These are phyloP conservation scores for Drosophila funebris DNA, from an alignment of 1,140 invertebrate species.

Conservation along the genomic window DNA sequence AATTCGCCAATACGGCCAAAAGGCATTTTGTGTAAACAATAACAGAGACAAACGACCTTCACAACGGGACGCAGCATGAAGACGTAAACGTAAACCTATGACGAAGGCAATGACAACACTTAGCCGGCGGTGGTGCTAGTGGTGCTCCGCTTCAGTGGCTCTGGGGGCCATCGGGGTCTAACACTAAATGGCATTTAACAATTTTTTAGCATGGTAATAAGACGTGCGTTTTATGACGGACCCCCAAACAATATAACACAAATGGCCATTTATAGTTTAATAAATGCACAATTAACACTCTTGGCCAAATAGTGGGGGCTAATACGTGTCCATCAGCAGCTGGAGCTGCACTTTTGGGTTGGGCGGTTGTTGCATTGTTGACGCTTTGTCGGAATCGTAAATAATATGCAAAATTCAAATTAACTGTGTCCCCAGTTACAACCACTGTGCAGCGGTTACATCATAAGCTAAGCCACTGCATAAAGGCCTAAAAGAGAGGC, in stretches of 20 bases:
- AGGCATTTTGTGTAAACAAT: constrained; percentile 36
- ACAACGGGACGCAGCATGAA: constrained; percentile 52
- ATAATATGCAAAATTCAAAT: constrained; percentile 64
- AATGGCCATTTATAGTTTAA: constrained; percentile 56
- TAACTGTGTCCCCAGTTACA: constrained; percentile 40
- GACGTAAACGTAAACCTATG: constrained; percentile 43
- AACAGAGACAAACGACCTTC: constrained; percentile 52
- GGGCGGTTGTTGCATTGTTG: background rate
- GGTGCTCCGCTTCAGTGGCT: constrained; percentile 53
- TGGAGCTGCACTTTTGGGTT: background rate
- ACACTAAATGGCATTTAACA: constrained; percentile 37
- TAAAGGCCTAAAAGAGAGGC: background rate
- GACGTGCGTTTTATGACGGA: constrained; percentile 52
- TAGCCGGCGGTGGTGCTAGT: background rate
- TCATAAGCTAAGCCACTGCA: constrained; percentile 24
- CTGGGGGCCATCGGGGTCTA: constrained; percentile 41
- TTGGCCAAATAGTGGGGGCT: constrained; percentile 21
- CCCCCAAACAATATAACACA: constrained; percentile 30
- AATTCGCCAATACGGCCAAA: constrained; percentile 39
- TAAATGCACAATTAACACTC: constrained; percentile 73
- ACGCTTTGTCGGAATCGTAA: constrained; percentile 23
- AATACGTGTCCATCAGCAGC: background rate
- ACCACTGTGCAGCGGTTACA: constrained; percentile 31
- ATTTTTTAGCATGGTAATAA: constrained; percentile 65
- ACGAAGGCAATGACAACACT: constrained; percentile 29